These are phyloP conservation scores for Tetragonula carbonaria DNA, from an alignment of 2,888 invertebrate species.

Conservation along the genomic window DNA sequence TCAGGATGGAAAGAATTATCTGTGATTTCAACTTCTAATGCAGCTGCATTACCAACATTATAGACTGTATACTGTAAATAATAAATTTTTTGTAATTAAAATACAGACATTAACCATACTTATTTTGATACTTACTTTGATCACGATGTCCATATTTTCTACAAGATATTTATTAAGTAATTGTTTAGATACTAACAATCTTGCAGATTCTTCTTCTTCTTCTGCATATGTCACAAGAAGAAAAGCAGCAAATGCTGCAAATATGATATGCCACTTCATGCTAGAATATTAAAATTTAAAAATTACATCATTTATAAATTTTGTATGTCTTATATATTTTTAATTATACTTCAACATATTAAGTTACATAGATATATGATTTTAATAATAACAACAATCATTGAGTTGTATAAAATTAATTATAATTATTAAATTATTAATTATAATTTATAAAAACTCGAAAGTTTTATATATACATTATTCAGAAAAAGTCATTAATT, in stretches of 20 bases:
- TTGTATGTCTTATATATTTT: neutral
- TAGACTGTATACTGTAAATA: conserved; percentile 91
- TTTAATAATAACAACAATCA: neutral
- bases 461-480: conserved; percentile 15
- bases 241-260: conserved; percentile 84
- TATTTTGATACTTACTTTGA: conserved; percentile 86
- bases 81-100: conserved; percentile 7
- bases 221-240: conserved; percentile 85
- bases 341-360: conserved; percentile 19
- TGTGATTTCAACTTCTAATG: conserved; percentile 93
- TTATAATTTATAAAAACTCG: neutral
- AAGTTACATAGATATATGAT: neutral
- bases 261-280: conserved; percentile 83
- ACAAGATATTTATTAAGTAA: conserved; percentile 98
- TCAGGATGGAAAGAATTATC: conserved; percentile 97
- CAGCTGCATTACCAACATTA: conserved; percentile 96
- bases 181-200: conserved; percentile 95
- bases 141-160: conserved; percentile 97
- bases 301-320: conserved; percentile 1
- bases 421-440: neutral
- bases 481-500: conserved; percentile 29
- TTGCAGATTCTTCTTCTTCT: conserved; percentile 90
- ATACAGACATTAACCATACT: neutral
- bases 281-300: conserved; percentile 72
- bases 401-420: neutral